phyloP scores from a whole-genome alignment of 2,888 invertebrate genomes.

The Lottia scabra region DNA sequence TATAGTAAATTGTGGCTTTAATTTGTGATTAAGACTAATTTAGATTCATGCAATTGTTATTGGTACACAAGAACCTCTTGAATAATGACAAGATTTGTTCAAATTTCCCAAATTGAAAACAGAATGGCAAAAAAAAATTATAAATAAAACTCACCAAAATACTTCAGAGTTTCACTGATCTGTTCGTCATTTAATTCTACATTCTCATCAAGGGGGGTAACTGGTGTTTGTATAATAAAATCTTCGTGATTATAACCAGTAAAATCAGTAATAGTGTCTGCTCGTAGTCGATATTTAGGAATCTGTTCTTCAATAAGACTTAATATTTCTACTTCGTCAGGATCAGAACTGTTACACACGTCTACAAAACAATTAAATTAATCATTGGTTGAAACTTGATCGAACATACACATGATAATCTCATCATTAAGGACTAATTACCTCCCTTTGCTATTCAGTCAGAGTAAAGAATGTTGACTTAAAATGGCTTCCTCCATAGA shows the following conservation, averaged over 20 bases:
- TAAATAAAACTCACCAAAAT: constrained; percentile 84
- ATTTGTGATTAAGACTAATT: too few species aligned
- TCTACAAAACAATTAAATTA: constrained; percentile 75
- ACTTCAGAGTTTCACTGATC: constrained; percentile 95
- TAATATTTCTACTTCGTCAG: constrained; percentile 96
- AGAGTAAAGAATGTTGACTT: too few species aligned
- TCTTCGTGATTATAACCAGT: constrained; percentile 83
- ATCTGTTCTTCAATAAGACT: constrained; percentile 94
- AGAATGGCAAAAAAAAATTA: not conserved
- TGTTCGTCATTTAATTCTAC: constrained; percentile 85
- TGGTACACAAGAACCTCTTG: too few species aligned
- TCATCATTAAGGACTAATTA: too few species aligned
- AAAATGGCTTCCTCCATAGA: too few species aligned
- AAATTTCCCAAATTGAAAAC: too few species aligned
- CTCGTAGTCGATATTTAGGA: constrained; percentile 92
- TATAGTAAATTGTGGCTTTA: too few species aligned
- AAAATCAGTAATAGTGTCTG: constrained; percentile 93
- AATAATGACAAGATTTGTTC: too few species aligned
- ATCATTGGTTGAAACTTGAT: too few species aligned
- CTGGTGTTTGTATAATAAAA: constrained; percentile 82
- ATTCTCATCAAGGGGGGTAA: constrained; percentile 77
- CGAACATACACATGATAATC: too few species aligned
- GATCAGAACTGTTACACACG: constrained; percentile 90
- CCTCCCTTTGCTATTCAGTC: too few species aligned
- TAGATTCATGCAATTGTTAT: too few species aligned